phyloP scores from a whole-genome alignment of 2,797 vertebrate genomes.

The Hybognathus amarus region DNA sequence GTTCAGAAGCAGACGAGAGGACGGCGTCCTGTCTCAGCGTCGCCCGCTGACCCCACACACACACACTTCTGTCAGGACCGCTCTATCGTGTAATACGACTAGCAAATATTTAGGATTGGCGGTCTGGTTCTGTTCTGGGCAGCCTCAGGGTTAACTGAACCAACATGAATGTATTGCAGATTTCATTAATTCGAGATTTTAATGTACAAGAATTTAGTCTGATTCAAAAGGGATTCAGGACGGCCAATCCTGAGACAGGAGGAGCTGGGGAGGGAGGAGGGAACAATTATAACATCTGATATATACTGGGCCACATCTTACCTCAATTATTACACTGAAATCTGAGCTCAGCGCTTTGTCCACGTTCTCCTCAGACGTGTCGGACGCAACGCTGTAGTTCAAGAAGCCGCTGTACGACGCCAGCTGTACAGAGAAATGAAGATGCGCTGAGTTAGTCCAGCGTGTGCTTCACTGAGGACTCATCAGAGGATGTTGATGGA shows the following conservation, averaged over 20 bases:
- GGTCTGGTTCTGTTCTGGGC: too few relatives aligned
- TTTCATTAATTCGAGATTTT: too few relatives aligned
- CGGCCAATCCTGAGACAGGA: too few relatives aligned
- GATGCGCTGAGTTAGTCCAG: too few relatives aligned
- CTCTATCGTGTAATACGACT: too few relatives aligned
- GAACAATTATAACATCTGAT: background rate
- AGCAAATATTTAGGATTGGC: too few relatives aligned
- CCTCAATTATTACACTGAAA: constrained; percentile 87
- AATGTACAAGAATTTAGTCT: too few relatives aligned
- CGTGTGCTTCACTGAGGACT: too few relatives aligned
- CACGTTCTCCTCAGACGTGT: constrained; percentile 80
- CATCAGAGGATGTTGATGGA: constrained; percentile 41
- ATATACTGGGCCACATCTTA: constrained; percentile 56
- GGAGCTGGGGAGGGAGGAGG: too few relatives aligned
- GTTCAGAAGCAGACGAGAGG: constrained; percentile 73
- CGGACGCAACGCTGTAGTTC: constrained; percentile 84
- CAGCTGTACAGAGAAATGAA: constrained; percentile 77
- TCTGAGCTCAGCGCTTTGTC: constrained; percentile 76
- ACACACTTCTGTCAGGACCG: background rate
- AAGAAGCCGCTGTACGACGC: constrained; percentile 86
- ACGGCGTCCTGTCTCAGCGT: constrained; percentile 70
- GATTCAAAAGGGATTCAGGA: too few relatives aligned
- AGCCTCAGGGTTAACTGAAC: too few relatives aligned
- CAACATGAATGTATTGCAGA: too few relatives aligned
- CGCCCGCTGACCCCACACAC: constrained; percentile 80